These are phyloP conservation scores for Calephelis perditalis DNA, from an alignment of 2,888 invertebrate genomes.

Conservation along the genomic window DNA sequence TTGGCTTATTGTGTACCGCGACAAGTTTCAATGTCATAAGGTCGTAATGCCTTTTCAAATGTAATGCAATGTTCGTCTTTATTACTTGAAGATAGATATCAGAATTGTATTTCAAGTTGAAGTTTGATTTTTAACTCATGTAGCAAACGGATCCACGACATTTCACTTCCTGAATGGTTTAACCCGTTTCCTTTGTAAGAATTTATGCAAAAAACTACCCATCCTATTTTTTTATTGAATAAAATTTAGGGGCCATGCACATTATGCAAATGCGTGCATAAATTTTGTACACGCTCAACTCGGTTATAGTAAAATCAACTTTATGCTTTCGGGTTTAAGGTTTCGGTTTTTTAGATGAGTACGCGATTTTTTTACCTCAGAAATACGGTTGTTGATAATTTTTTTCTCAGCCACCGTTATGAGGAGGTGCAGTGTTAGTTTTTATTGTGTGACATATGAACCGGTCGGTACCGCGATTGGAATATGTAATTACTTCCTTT, in stretches of 20 bases:
- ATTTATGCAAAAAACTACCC: conserved; percentile 80
- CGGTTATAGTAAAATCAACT: conserved; percentile 29
- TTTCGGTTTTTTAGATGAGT: conserved; percentile 57
- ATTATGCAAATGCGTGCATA: conserved; percentile 79
- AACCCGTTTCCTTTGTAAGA: conserved; percentile 78
- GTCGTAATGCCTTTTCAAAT: conserved; percentile 37
- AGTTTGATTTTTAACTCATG: conserved; percentile 47
- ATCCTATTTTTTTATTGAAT: conserved; percentile 79
- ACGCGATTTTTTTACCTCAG: conserved; percentile 64
- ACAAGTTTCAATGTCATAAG: conserved; percentile 36
- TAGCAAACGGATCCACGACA: conserved; percentile 59
- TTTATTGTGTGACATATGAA: conserved; percentile 75
- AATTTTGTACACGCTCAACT: conserved; percentile 48
- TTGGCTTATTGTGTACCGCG: conserved; percentile 67
- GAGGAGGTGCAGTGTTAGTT: conserved; percentile 53
- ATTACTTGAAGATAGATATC: conserved; percentile 34
- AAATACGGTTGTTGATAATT: conserved; percentile 62
- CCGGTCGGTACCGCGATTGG: conserved; percentile 69
- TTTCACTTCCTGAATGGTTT: conserved; percentile 74
- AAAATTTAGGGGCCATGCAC: conserved; percentile 77
- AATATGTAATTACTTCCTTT: conserved; percentile 78
- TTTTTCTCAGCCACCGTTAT: conserved; percentile 76
- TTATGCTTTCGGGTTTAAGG: conserved; percentile 33
- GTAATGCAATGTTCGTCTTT: conserved; percentile 42
- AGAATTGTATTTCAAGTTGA: conserved; percentile 35